Base-by-base conservation (phyloP, 2,113 vertebrate species). In the Mobula birostris region DNA sequence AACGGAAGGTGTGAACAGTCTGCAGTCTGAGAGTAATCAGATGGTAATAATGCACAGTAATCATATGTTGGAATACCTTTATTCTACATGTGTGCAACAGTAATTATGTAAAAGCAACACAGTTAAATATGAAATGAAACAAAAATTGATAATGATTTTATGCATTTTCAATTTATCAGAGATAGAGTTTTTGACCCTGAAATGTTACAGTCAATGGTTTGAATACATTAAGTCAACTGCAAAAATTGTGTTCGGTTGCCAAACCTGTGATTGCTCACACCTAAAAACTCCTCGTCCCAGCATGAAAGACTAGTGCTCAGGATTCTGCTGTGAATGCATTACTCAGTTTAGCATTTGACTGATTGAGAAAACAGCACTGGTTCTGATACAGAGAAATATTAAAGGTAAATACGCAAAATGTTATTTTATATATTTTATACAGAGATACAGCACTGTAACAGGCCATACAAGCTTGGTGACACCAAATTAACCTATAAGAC, bases 1-100 rank as follows among this genome's bases (percentile, higher is more conserved):
- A 88, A 88, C 24, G 12, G 14, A 80, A 80, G 9, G 32, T 82
- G 32, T 29, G 5, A 0, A 27, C 32, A 21, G 14, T 68, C 14
- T 24, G 66, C 29, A 90, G 15, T n/a, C 87, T 68, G 63, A 40
- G 15, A n/a, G 63, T 40, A 58, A 92, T 9, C 19, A 7, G 68
- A 19, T 68, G 66, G 63, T 92, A 40, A 92, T 92, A 70, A 40
- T 72, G 66, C 19, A 92, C 88, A 92, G 68, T 72, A 40, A 92
- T 32, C 66, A 36, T 12, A 2, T 68, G 88, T 24, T 68, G 8
- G 88, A 40, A 92, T 21, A 40, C 66, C 32, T 70, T 72, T 92
- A 36, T 92, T 92, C 66, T n/a, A 72, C 36, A 36, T 92, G 70
- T 72, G 36, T 92, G 7, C 29, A 36, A 70, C 68, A 17, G 19